Percentiles rank a stretch among this genome's conserved stretches.
Evolutionary conservation across 2,113 vertebrate species (phyloP).

Genomic region (Python bivittatus): DNA sequence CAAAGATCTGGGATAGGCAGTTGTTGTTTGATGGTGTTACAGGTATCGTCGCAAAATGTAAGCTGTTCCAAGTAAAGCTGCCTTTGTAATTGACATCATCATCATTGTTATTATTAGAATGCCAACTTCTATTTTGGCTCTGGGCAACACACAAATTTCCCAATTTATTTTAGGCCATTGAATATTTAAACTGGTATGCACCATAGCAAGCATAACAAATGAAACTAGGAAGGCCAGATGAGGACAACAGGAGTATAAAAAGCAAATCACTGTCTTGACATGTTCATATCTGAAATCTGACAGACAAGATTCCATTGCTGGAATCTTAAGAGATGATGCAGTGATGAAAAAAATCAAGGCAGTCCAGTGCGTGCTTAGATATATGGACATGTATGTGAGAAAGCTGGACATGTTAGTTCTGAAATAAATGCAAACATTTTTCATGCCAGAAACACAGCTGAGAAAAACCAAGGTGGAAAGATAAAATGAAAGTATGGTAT

Average conservation of each 20-base stretch:
- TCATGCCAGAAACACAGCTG: neutral
- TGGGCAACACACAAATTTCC: neutral
- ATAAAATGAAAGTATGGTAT: neutral
- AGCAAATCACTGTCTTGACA: neutral
- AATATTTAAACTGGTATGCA: neutral
- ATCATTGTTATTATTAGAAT: neutral
- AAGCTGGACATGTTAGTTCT: neutral
- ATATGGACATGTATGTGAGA: fast-evolving
- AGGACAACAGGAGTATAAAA: neutral
- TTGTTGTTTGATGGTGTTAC: too few species aligned
- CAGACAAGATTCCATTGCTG: fast-evolving
- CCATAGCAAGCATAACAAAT: neutral
- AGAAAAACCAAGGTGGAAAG: neutral
- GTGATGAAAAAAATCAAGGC: neutral
- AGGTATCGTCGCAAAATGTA: too few species aligned
- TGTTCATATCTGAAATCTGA: neutral
- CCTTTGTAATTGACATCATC: too few species aligned
- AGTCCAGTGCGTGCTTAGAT: neutral
- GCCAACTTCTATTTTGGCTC: conserved; percentile 23
- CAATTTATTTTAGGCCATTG: neutral
- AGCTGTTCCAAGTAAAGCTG: too few species aligned
- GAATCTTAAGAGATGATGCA: neutral
- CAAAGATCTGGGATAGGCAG: too few species aligned
- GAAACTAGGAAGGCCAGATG: fast-evolving
- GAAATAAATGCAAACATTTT: neutral